These are phyloP conservation scores for Molorchus minor DNA, from an alignment of 2,888 invertebrate species.

Conservation along the genomic window DNA sequence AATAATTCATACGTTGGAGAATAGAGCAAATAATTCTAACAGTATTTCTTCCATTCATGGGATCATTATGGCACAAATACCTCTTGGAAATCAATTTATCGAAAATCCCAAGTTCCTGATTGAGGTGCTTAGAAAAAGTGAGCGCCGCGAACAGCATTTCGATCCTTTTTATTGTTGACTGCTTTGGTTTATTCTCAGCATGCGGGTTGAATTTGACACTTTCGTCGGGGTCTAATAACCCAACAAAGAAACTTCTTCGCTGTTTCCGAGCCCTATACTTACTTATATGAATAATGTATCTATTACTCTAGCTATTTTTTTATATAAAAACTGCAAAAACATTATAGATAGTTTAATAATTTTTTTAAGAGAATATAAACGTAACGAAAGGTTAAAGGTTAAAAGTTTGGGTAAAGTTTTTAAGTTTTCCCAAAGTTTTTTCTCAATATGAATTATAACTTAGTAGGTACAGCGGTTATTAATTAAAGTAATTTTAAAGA, in stretches of 20 bases:
- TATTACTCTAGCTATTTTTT: too few species aligned
- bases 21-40: conserved; percentile 28
- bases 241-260: conserved; percentile 24
- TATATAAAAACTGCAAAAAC: too few species aligned
- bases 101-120: conserved; percentile 33
- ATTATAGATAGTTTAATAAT: too few species aligned
- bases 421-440: conserved; percentile 2
- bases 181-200: conserved; percentile 39
- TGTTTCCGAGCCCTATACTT: conserved; percentile 9
- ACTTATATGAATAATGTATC: conserved; percentile 12
- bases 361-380: too few species aligned
- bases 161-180: conserved; percentile 29
- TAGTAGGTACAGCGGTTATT: conserved; percentile 16
- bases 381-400: too few species aligned
- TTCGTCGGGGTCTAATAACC: conserved; percentile 40
- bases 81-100: conserved; percentile 32
- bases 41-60: conserved; percentile 29
- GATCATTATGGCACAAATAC: conserved; percentile 28
- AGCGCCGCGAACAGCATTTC: conserved; percentile 24
- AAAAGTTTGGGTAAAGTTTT: too few species aligned
- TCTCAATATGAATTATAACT: conserved; percentile 17
- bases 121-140: conserved; percentile 31
- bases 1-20: conserved; percentile 10
- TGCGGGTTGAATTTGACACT: conserved; percentile 44
- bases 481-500: conserved; percentile 16